These are phyloP conservation scores for Oryzias javanicus DNA, from an alignment of 2,113 vertebrate genomes.

Conservation along the genomic window DNA sequence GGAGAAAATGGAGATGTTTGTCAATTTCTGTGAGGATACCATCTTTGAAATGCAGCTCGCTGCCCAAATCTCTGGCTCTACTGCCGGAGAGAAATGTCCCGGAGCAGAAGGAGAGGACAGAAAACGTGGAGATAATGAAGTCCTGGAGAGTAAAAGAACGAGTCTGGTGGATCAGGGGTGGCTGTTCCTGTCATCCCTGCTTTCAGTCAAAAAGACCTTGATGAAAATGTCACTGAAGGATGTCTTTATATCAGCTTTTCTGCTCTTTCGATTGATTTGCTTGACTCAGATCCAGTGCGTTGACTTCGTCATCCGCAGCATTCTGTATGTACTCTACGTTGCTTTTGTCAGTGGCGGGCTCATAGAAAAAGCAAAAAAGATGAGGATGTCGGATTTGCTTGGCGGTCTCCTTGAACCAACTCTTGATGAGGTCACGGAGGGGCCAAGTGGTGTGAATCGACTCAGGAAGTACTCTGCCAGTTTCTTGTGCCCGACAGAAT, in stretches of 20 bases:
- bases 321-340: slow-evolving; percentile 81
- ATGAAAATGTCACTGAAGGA: slow-evolving; percentile 88
- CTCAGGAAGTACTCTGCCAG: slow-evolving; percentile 69
- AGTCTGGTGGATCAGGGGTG: slow-evolving; percentile 76
- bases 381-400: slow-evolving; percentile 83
- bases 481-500: slow-evolving; percentile 77
- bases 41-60: slow-evolving; percentile 98
- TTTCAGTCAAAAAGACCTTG: slow-evolving; percentile 85
- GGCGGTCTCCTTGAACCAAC: slow-evolving; percentile 89
- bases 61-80: slow-evolving; percentile 86
- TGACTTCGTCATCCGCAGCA: slow-evolving; percentile 68
- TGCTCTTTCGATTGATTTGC: slow-evolving; percentile 76
- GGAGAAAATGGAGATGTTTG: slow-evolving; percentile 97
- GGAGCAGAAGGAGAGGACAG: slow-evolving; percentile 80
- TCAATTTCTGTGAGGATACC: slow-evolving; percentile 97
- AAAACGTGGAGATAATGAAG: slow-evolving; percentile 18
- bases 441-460: slow-evolving; percentile 68
- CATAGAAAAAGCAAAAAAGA: slow-evolving; percentile 87
- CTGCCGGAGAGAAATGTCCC: slow-evolving; percentile 75
- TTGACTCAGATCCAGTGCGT: slow-evolving; percentile 73
- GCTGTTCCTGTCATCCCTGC: slow-evolving; percentile 76
- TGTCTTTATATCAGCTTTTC: slow-evolving; percentile 71
- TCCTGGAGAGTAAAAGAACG: slow-evolving; percentile 69
- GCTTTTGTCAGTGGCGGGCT: slow-evolving; percentile 85
- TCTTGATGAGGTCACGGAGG: slow-evolving; percentile 86